A percentile compares a stretch with the other conserved stretches of the same genome.
Evolutionary conservation across 2,888 invertebrate genomes (phyloP).

Genomic region (Heliconius aoede): DNA sequence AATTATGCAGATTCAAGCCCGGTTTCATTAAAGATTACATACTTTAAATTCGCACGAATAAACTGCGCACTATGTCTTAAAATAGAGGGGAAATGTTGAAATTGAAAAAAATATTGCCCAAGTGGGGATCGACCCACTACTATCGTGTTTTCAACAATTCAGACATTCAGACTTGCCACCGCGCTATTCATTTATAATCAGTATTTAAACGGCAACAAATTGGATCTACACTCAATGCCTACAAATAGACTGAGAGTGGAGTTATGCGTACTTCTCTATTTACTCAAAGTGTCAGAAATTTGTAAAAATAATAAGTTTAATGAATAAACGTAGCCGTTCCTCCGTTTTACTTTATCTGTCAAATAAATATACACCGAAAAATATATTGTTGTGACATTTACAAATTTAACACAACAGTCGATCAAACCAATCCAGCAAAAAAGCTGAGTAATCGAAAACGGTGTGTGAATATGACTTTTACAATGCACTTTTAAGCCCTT

Average conservation of each 20-base stretch:
- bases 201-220: too few species aligned
- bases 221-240: too few species aligned
- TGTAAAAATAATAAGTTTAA: background rate
- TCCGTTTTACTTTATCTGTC: background rate
- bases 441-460: background rate
- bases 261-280: background rate
- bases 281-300: background rate
- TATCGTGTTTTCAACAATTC: too few species aligned
- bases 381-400: background rate
- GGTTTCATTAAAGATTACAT: too few species aligned
- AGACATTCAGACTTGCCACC: too few species aligned
- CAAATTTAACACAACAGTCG: background rate
- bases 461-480: slow-evolving; percentile 4
- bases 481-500: slow-evolving; percentile 28
- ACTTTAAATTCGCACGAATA: too few species aligned
- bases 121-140: too few species aligned
- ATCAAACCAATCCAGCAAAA: slow-evolving; percentile 11
- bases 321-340: background rate
- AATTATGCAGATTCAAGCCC: background rate
- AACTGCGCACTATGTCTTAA: too few species aligned
- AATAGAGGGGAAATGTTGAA: too few species aligned
- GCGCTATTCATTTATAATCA: too few species aligned
- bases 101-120: too few species aligned
- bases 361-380: background rate
- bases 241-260: too few species aligned